Base-by-base conservation (phyloP, 2,888 invertebrate genomes). In the Mylabris sibirica region DNA sequence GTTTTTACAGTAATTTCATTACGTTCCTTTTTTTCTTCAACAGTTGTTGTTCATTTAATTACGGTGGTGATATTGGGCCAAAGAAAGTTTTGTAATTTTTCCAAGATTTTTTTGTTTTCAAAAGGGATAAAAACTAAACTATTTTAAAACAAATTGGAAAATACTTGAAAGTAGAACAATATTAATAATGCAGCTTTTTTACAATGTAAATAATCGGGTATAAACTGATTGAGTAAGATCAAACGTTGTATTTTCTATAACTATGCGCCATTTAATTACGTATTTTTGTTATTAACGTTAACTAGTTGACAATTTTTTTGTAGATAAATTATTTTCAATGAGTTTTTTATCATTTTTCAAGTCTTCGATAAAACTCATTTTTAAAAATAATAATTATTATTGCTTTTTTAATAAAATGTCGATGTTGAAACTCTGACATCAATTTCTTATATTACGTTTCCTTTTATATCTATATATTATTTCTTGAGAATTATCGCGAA, bases 21-120 rank as follows among this genome's bases (percentile, higher is more conserved):
- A 17, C 49, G 11, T 49, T 20, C 20, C 8, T 20, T 2, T 49
- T 20, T 49, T 49, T 49, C 20, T 20, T 30, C 30, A 30, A 30
- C 30, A 30, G 44, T 3, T 44, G 44, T 44, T 44, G 44, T 44
- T 44, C 44, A n/a, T 44, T 44, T 44, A 44, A 44, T 44, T 44
- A 44, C 6, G n/a, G 17, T 17, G n/a, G 17, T 17, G 44, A 44
- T 44, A 44, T 17, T n/a, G 44, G n/a, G 44, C 17, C 44, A 17
- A 44, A 17, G 17, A 44, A 38, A 44, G 44, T n/a, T 44, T 8
- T 3, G 12, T 12, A 44, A n/a, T 44, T 44, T 17, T 4, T 6
- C 17, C 5, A 41, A 44, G 44, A 44, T 17, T 17, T 44, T n/a
- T 38, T 38, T 12, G 30, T 44, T n/a, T 14, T 38, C 0, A 38